Evolutionary conservation across 2,797 vertebrate genomes (phyloP).

Genomic region (Artibeus jamaicensis): DNA sequence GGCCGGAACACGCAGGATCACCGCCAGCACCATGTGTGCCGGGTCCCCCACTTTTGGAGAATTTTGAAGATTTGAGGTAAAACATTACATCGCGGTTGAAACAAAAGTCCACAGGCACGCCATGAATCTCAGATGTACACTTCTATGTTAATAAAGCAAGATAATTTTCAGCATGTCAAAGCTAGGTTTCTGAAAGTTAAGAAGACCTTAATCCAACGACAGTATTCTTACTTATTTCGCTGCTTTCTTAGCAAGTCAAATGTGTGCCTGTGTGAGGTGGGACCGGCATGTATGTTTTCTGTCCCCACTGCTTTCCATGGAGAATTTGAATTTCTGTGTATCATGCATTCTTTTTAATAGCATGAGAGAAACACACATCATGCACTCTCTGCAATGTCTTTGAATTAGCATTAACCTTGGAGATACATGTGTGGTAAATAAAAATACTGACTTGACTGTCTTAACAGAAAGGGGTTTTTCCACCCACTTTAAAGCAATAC

Average conservation of each 20-base stretch:
- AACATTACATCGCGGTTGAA: background rate
- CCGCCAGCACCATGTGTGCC: background rate
- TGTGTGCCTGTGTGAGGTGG: background rate
- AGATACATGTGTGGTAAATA: background rate
- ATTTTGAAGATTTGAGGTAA: background rate
- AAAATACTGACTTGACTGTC: constrained; percentile 33
- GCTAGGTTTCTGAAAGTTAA: background rate
- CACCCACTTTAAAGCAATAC: background rate
- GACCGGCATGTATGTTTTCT: background rate
- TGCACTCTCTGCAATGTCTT: background rate
- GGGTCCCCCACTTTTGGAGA: background rate
- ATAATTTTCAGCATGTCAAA: background rate
- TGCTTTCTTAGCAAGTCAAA: background rate
- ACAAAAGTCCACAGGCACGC: background rate
- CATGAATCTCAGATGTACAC: background rate
- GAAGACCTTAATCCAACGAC: background rate
- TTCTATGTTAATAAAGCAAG: background rate
- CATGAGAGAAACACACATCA: background rate
- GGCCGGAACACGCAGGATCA: background rate
- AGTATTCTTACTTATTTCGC: background rate
- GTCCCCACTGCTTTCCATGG: background rate
- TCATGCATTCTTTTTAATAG: background rate
- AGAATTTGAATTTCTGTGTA: background rate
- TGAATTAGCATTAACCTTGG: background rate
- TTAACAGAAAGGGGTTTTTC: constrained; percentile 1